Conservation (phyloP, 2,113 vertebrate genomes). For the Labeo rohita region DNA sequence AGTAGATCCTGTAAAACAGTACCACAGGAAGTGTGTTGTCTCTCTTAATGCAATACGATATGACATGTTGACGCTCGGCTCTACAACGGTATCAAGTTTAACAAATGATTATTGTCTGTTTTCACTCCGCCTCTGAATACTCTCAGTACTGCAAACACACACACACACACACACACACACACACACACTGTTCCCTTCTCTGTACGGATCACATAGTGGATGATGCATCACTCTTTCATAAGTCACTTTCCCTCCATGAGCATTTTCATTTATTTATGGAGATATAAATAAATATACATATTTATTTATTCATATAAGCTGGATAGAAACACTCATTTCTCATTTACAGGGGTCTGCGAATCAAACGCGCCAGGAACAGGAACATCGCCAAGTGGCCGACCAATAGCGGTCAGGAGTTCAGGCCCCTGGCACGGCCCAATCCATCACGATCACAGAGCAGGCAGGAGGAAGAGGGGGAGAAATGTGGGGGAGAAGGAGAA, state of each 20-base stretch:
- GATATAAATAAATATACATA: constrained; percentile 27
- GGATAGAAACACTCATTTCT: constrained; percentile 5
- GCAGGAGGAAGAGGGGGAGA: constrained; percentile 60
- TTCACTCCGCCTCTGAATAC: not conserved
- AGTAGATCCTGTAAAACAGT: constrained; percentile 14
- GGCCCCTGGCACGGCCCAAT: constrained; percentile 12
- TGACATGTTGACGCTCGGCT: not conserved
- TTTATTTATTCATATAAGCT: constrained; percentile 26
- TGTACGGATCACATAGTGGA: not conserved
- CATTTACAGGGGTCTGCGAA: constrained; percentile 6
- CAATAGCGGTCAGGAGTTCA: constrained; percentile 36
- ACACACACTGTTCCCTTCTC: not conserved
- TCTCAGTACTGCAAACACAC: not conserved
- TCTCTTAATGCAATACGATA: constrained; percentile 31
- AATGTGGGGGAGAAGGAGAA: constrained; percentile 55
- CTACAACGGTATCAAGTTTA: constrained; percentile 23
- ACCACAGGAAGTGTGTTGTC: not conserved
- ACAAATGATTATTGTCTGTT: constrained; percentile 6
- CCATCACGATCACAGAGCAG: constrained; percentile 32
- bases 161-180: not conserved
- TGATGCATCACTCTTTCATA: constrained; percentile 29
- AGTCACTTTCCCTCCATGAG: constrained; percentile 20
- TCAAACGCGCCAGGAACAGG: not conserved
- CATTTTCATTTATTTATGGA: constrained; percentile 36
- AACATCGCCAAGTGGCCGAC: constrained; percentile 14